Base-by-base conservation (phyloP, 2,888 invertebrate species). In the Drosophila peninsularis region DNA sequence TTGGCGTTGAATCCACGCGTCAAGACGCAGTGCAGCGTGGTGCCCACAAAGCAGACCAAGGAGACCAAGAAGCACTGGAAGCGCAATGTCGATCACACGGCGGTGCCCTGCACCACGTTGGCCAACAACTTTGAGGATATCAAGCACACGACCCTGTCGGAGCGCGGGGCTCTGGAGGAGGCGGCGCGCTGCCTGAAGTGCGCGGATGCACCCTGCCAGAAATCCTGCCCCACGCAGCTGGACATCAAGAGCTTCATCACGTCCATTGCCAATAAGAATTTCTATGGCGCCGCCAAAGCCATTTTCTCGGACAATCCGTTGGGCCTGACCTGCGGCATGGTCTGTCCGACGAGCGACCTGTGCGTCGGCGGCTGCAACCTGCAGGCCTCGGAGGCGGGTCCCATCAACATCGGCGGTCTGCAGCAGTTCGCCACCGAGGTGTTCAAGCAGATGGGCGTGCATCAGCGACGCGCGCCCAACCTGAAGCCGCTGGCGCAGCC, bases 301-400 rank as follows among this genome's bases (percentile, higher is more conserved):
- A 99, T 99, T 62, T 95, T 99, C 62, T 98, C 98, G 0, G 99
- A 99, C 91, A 99, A 99, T 92, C 99, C 99, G 0, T 93, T 99
- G 58, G 99, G 98, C 0, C 93, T 98, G 2, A 97, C 98, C 0
- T 98, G 98, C 87, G 98, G 98, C 30, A 99, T 99, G 99, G 99
- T 99, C 24, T 99, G 99, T 83, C 99, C 99, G 3, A 99, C 99
- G 0, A 98, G 98, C 90, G 99, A 99, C 92, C 94, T 99, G 1
- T 99, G 99, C 91, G 99, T 99, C 0, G 99, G 99, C 0, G 98
- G 98, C 0, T 99, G 99, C 92, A 99, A 99, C 93, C 93, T 99
- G 11, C 96, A 97, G 90, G 99, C 98, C 0, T 95, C 96, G 11
- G 99, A 99, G 92, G 99, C 99, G 92, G 99, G 99, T 0, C 96